Percentiles rank a stretch among this genome's conserved stretches.
Conservation (phyloP, 2,113 vertebrate genomes). For the Psettodes erumei region DNA sequence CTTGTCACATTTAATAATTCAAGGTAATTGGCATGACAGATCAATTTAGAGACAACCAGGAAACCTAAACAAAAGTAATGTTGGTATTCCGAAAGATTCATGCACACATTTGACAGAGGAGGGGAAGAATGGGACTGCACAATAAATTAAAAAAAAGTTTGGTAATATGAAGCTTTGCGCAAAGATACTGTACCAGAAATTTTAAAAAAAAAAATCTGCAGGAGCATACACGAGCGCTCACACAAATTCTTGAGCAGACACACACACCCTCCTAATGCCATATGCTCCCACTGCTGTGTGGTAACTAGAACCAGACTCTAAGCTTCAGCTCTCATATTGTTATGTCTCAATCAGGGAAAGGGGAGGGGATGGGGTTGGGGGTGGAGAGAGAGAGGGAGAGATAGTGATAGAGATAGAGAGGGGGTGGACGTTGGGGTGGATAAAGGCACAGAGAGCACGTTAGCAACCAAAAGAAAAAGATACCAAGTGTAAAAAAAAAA, state of each 20-base stretch:
- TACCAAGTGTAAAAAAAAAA: constrained; percentile 24
- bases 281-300: constrained; percentile 69
- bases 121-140: constrained; percentile 18
- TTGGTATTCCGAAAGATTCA: constrained; percentile 43
- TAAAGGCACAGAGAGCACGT: constrained; percentile 43
- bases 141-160: constrained; percentile 51
- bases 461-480: constrained; percentile 35
- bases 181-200: constrained; percentile 47
- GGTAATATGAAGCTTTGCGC: constrained; percentile 50
- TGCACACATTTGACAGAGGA: constrained; percentile 35
- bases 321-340: constrained; percentile 77
- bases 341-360: constrained; percentile 83
- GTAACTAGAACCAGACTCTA: constrained; percentile 81
- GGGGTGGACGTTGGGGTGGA: constrained; percentile 17
- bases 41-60: constrained; percentile 45
- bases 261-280: constrained; percentile 51
- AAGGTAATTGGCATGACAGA: constrained; percentile 66
- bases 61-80: constrained; percentile 36
- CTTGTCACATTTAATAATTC: constrained; percentile 73
- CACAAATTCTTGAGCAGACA: constrained; percentile 33
- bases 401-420: not conserved
- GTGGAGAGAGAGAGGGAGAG: constrained; percentile 24
- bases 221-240: constrained; percentile 12
- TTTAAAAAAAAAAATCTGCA: too few species aligned
- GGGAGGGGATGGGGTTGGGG: too few species aligned